Evolutionary conservation across 2,888 invertebrate species (phyloP), one percentile per base, ranked within the genome.

Genomic region (Branchellion lobata): DNA sequence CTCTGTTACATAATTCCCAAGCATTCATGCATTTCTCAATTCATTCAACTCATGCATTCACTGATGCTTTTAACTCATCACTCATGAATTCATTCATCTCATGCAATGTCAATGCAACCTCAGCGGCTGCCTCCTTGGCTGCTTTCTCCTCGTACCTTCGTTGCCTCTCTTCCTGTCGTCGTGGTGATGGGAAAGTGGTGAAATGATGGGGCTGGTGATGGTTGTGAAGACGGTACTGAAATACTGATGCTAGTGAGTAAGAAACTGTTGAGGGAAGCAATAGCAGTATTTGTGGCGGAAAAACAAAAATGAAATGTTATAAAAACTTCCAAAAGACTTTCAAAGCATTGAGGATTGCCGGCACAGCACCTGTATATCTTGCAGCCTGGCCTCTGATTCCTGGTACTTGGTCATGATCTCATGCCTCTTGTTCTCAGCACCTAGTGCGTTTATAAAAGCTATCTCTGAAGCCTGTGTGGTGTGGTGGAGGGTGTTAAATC

Each of bases 71-170:
- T n/a, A n/a, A n/a, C n/a, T n/a, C n/a, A n/a, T n/a, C n/a, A n/a
- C n/a, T n/a, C n/a, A n/a, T n/a, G n/a, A n/a, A n/a, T n/a, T n/a
- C n/a, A n/a, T n/a, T n/a, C n/a, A n/a, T n/a, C n/a, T n/a, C n/a
- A n/a, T n/a, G n/a, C n/a, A n/a, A n/a, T n/a, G n/a, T n/a, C n/a
- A n/a, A n/a, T n/a, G n/a, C n/a, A 80, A 86, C 86, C 84, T 96
- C 96, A 0, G 94, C 96, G 0, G 96, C 96, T 0, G 95, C 95
- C 85, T 96, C 96, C 85, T 96, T 96, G 0, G 96, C 96, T 24
- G 95, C 93, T 86, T 96, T 96, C 85, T 96, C 96, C 86, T 94
- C 94, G 88, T 92, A 90, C 65, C 92, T 92, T 79, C 93, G 91
- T 82, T 93, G 92, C 0, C 95, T 89, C 84, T 96, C 96, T 82